A percentile compares a stretch with the other conserved stretches of the same genome.
phyloP scores from a whole-genome alignment of 2,888 invertebrate genomes.

The Frankliniella intonsa region DNA sequence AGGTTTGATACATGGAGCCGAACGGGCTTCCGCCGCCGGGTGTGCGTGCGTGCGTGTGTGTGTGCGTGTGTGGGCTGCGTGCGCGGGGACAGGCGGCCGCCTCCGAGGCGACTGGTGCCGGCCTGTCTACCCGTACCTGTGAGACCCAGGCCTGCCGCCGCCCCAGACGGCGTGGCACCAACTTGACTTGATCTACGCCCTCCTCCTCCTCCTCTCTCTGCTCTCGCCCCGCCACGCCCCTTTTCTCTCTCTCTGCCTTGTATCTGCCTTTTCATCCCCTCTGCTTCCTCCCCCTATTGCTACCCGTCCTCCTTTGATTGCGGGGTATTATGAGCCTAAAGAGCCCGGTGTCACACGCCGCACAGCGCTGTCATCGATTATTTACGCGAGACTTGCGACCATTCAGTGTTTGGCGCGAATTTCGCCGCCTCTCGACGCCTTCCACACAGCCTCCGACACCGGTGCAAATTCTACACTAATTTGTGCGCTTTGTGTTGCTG shows the following conservation, averaged over 20 bases:
- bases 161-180: conserved; percentile 11
- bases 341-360: conserved; percentile 5
- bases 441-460: not conserved
- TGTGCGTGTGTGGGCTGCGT: not conserved
- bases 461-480: not conserved
- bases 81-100: not conserved
- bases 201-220: not conserved
- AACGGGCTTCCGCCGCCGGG: not conserved
- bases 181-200: not conserved
- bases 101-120: not conserved
- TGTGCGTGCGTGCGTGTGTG: not conserved
- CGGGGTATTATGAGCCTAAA: not conserved
- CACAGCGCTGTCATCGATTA: not conserved
- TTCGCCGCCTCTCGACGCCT: not conserved
- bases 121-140: conserved; percentile 14
- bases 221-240: not conserved
- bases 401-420: not conserved
- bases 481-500: not conserved
- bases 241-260: not conserved
- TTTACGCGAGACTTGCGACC: not conserved
- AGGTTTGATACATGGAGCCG: conserved; percentile 19
- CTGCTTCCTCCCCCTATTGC: not conserved
- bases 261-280: not conserved
- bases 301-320: not conserved
- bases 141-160: not conserved